phyloP scores from a whole-genome alignment of 2,113 vertebrate genomes.

The Nycticebus coucang region DNA sequence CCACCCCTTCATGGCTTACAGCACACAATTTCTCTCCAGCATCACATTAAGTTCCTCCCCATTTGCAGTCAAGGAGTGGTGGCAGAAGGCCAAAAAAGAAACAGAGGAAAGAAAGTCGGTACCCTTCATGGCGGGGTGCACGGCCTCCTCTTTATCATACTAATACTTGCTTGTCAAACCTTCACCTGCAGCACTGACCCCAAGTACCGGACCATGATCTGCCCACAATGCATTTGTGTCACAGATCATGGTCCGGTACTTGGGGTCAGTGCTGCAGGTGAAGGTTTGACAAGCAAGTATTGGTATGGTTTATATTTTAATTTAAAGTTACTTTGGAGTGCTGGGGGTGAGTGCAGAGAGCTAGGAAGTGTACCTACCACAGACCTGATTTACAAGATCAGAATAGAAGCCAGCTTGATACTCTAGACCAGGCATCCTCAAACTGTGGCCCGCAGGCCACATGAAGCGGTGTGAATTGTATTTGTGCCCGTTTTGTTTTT shows the following conservation, averaged over 20 bases:
- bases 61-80: background rate
- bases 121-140: background rate
- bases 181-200: background rate
- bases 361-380: background rate
- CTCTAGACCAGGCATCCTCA: background rate
- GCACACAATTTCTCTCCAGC: background rate
- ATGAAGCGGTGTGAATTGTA: too few relatives aligned
- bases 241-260: background rate
- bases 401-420: background rate
- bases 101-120: background rate
- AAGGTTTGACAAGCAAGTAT: background rate
- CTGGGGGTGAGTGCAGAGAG: background rate
- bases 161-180: background rate
- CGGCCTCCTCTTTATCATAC: background rate
- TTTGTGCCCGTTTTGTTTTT: too few relatives aligned
- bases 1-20: background rate
- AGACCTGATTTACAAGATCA: background rate
- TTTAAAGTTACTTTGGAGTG: background rate
- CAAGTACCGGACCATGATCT: background rate
- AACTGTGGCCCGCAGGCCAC: too few relatives aligned
- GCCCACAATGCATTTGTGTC: background rate
- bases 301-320: background rate
- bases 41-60: background rate
- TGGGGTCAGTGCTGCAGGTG: background rate
- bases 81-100: background rate